These are phyloP conservation scores for Myodes glareolus DNA, from an alignment of 2,113 vertebrate genomes.

Conservation along the genomic window DNA sequence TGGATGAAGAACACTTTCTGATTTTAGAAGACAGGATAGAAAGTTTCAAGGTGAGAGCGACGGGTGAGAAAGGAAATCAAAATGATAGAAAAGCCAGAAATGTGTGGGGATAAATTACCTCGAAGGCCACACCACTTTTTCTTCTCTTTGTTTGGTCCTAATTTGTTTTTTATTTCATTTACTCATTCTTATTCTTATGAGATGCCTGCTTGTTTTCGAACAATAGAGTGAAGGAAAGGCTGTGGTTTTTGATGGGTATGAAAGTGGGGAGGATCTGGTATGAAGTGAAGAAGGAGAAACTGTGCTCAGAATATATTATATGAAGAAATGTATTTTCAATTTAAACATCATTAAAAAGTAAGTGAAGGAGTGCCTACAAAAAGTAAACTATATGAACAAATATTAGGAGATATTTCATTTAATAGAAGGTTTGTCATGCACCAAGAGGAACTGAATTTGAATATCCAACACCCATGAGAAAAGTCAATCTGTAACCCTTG, in stretches of 20 bases:
- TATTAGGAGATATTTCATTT: background rate
- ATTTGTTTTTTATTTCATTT: background rate
- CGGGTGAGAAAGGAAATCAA: background rate
- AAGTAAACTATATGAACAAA: background rate
- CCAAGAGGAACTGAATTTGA: background rate
- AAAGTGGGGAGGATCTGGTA: background rate
- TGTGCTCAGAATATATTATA: background rate
- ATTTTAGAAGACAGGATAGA: background rate
- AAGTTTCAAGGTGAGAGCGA: background rate
- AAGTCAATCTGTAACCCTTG: background rate
- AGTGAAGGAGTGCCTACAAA: background rate
- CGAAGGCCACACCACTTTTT: background rate
- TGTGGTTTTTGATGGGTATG: background rate
- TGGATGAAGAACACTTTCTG: background rate
- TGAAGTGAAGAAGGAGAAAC: fast-evolving
- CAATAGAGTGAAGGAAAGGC: background rate
- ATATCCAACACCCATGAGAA: background rate
- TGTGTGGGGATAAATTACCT: background rate
- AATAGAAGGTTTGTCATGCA: background rate
- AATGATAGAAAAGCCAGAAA: background rate
- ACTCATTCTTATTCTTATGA: background rate
- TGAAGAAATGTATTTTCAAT: background rate
- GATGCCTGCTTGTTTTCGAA: background rate
- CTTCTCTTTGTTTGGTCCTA: background rate
- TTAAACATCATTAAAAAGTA: background rate